Evolutionary conservation across 2,888 invertebrate species (phyloP).

Genomic region (Strigamia transsilvanica): DNA sequence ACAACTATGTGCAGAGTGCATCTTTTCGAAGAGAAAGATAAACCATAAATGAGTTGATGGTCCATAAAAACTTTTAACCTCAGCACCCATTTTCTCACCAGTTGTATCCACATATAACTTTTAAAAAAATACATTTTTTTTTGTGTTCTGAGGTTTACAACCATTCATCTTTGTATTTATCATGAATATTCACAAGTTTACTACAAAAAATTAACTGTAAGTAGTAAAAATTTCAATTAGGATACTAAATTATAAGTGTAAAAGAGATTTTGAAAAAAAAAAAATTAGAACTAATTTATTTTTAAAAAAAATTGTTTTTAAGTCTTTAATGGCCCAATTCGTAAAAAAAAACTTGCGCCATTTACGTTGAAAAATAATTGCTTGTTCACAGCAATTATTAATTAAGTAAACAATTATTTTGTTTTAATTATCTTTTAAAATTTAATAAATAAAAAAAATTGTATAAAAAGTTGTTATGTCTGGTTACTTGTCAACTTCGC

Average conservation of each 20-base stretch:
- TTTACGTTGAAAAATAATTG: not conserved
- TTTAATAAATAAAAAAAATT: no score
- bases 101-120: slow-evolving; percentile 12
- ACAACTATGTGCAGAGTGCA: slow-evolving; percentile 39
- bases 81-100: slow-evolving; percentile 37
- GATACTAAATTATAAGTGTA: not conserved
- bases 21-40: slow-evolving; percentile 16
- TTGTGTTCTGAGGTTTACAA: not conserved
- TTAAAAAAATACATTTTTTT: not conserved
- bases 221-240: no score
- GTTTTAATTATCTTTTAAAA: not conserved
- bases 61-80: slow-evolving; percentile 48
- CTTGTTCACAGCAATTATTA: not conserved
- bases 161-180: no score
- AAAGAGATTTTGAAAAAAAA: not conserved
- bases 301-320: not conserved
- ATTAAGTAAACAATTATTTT: not conserved
- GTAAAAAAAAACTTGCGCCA: not conserved
- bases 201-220: no score
- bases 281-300: not conserved
- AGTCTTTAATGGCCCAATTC: slow-evolving; percentile 6
- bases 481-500: no score
- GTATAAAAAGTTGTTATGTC: not conserved
- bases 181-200: no score
- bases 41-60: slow-evolving; percentile 43